Evolutionary conservation across 1,140 invertebrate genomes (phyloP).

Genomic region (Zophobas atratus): DNA sequence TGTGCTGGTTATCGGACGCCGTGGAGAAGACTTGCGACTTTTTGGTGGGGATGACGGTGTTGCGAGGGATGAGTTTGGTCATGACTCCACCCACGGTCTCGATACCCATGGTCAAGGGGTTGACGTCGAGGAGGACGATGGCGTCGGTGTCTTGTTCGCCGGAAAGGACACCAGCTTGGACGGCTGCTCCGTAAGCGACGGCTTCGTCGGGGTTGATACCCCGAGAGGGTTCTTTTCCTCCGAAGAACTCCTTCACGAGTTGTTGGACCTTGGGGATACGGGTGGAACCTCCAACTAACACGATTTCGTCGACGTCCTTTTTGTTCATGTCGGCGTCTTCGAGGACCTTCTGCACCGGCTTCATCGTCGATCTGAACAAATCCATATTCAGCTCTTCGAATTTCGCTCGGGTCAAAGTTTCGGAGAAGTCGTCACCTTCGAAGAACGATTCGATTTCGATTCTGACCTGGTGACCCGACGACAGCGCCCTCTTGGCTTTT

Average conservation of each 20-base stretch:
- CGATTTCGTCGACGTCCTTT: constrained; percentile 98
- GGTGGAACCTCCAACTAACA: constrained; percentile 98
- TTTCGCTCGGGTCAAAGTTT: constrained; percentile 98
- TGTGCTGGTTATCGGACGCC: constrained; percentile 98
- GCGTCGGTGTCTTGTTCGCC: constrained; percentile 96
- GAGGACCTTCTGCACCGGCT: constrained; percentile 96
- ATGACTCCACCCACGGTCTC: constrained; percentile 99
- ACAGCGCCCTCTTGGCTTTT: constrained; percentile 97
- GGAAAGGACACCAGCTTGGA: constrained; percentile 95
- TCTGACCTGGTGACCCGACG: constrained; percentile 95
- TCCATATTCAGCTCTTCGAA: constrained; percentile 99
- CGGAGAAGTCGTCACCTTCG: constrained; percentile 99
- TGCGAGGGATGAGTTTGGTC: constrained; percentile 98
- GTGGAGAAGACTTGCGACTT: constrained; percentile 99
- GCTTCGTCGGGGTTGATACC: constrained; percentile 99
- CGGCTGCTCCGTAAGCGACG: constrained; percentile 98
- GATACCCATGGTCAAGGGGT: constrained; percentile 98
- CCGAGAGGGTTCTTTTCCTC: constrained; percentile 96
- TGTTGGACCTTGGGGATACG: constrained; percentile 99
- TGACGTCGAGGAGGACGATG: constrained; percentile 97
- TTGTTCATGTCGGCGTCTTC: constrained; percentile 99
- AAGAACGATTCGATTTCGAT: constrained; percentile 99
- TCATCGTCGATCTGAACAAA: constrained; percentile 97
- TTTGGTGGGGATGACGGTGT: constrained; percentile 99
- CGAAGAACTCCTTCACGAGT: constrained; percentile 98